phyloP scores from a whole-genome alignment of 2,797 vertebrate genomes.

The Enteromius mattozi region DNA sequence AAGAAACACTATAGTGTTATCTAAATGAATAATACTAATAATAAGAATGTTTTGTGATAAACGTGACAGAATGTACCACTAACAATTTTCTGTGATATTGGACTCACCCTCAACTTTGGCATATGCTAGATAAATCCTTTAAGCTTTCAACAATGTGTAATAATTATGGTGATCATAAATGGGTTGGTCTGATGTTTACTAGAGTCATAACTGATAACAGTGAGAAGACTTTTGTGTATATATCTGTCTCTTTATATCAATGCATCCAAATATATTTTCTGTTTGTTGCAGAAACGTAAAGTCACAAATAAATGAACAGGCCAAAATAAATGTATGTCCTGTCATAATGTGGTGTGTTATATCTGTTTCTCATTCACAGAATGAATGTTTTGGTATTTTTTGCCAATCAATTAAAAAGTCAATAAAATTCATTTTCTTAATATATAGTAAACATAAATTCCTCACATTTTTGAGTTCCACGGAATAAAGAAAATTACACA shows the following conservation, averaged over 20 bases:
- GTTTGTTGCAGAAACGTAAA: neutral
- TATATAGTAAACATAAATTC: neutral
- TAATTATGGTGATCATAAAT: constrained; percentile 34
- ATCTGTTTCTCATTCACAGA: neutral
- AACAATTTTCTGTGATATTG: neutral
- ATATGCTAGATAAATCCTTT: neutral
- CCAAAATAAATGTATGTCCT: neutral
- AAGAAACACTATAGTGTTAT: neutral
- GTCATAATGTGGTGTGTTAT: neutral
- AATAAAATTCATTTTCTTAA: neutral
- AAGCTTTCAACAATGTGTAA: neutral
- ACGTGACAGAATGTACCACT: neutral
- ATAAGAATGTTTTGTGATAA: neutral
- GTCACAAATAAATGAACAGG: neutral
- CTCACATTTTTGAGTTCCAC: neutral
- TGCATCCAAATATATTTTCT: neutral
- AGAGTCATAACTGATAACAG: constrained; percentile 15
- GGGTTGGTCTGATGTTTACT: constrained; percentile 22
- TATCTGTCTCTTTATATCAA: neutral
- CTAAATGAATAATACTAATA: neutral
- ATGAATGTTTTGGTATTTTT: neutral
- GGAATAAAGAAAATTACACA: neutral
- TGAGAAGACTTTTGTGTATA: neutral
- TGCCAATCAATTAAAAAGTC: neutral
- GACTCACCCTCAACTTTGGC: neutral